These are phyloP conservation scores for Andrena bicolor DNA, from an alignment of 2,888 invertebrate species.

Conservation along the genomic window DNA sequence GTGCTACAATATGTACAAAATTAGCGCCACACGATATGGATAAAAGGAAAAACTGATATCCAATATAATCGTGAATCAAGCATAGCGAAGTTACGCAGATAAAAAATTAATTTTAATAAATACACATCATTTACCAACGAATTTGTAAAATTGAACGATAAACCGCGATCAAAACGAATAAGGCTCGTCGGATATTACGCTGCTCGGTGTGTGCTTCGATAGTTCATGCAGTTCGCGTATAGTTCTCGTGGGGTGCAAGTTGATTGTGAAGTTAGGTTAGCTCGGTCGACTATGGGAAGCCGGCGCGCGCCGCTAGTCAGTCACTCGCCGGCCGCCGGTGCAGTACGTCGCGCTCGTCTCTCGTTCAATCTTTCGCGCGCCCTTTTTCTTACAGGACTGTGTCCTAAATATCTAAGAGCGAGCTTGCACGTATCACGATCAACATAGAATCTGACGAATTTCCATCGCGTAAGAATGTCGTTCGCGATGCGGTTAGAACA, in stretches of 20 bases:
- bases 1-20: too few relatives aligned
- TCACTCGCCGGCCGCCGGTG: conserved; percentile 79
- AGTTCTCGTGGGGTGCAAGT: conserved; percentile 45
- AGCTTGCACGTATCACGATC: conserved; percentile 23
- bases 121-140: too few relatives aligned
- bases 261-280: conserved; percentile 57
- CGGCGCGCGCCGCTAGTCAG: conserved; percentile 75
- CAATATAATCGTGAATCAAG: too few relatives aligned
- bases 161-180: not conserved
- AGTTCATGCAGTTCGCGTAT: conserved; percentile 16
- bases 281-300: conserved; percentile 49
- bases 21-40: too few relatives aligned
- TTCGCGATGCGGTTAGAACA: conserved; percentile 32
- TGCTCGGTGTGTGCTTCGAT: conserved; percentile 18
- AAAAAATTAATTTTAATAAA: too few relatives aligned
- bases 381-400: conserved; percentile 39
- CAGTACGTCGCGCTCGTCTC: conserved; percentile 58
- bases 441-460: conserved; percentile 9
- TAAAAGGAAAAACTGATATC: too few relatives aligned
- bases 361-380: conserved; percentile 19
- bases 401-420: conserved; percentile 33
- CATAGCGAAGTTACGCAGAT: too few relatives aligned
- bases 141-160: not conserved
- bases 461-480: conserved; percentile 46
- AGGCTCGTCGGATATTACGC: not conserved